Base-by-base conservation (phyloP, 2,797 vertebrate species). In the Echeneis naucrates region DNA sequence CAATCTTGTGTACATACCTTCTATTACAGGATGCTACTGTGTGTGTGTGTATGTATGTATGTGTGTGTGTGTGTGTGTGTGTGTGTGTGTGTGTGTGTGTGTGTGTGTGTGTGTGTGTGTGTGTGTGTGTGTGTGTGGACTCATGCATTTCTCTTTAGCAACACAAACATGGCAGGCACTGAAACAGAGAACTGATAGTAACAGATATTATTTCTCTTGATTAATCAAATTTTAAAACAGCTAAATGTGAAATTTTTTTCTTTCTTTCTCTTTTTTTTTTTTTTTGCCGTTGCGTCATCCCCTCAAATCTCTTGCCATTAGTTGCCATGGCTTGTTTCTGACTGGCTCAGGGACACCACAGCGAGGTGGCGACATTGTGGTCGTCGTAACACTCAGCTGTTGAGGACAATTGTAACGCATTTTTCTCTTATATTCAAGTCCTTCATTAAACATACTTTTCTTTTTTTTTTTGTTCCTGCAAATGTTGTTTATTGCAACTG, bases 151-250 rank as follows among this genome's bases (percentile, higher is more conserved):
- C 68, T 86, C 85, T 69, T 77, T 44, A 83, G 80, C 76, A 63
- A 90, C 87, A 89, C 80, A 80, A 88, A 86, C 88, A 77, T 72
- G 74, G 83, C 89, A 92, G 92, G 91, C 92, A 93, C 91, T 91
- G 82, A 51, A 90, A 85, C 83, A 75, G 83, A 84, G 79, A 83
- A 82, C 77, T 54, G 69, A 86, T 60, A 72, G 66, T 50, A 59
- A 79, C 67, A 78, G 48, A 72, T 64, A 74, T 76, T 83, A 59
- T 86, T 58, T 77, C 61, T 84, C 81, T 64, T 57, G 44, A 80
- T 52, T 86, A 14, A 11, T 74, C 17, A 47, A 32, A 54, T 66
- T 74, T 61, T 56, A 68, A 72, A 75, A 85, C 24, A 80, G 66
- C 68, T 71, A 56, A 77, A 53, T 4, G 8, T 42, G 10, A 2